Base-by-base conservation (phyloP, 2,888 invertebrate genomes). In the Leptopilina drosophilae region DNA sequence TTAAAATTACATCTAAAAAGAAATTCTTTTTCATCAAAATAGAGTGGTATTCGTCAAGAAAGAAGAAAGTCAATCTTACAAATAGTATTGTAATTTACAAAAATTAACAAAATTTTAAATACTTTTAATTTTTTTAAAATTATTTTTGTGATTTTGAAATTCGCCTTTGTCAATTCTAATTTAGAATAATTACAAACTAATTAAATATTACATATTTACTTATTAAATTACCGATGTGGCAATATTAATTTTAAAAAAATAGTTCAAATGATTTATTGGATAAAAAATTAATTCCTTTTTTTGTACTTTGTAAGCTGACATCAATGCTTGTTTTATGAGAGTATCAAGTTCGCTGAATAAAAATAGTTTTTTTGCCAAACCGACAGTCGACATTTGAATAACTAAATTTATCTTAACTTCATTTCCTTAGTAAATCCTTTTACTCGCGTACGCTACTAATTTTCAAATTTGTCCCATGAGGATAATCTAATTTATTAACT, bases 381-480 rank as follows among this genome's bases (percentile, higher is more conserved):
- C 73, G n/a, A 73, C 56, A 33, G 56, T n/a, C n/a, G 53, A 11
- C 56, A 73, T 56, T 73, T 73, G 56, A 73, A 73, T 73, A 73
- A 73, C 49, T 40, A n/a, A 73, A 73, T 73, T 73, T 73, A n/a
- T 73, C 73, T 56, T 73, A 73, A 73, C 73, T 73, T 73, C 73
- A 11, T 73, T 73, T 56, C 26, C 56, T 73, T 33, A 40, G 9
- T 53, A 56, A 73, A 56, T 33, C 73, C 56, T 56, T 73, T 73
- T 73, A 73, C n/a, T 73, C 56, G 53, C 33, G 33, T 33, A 53
- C 33, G 33, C 33, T 73, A 56, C 56, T 73, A 73, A 73, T 73
- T 73, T 73, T 73, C 56, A 40, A 73, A 73, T 73, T 73, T 73
- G 56, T 9, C n/a, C 56, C 73, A 73, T 56, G n/a, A 33, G 8